Conservation (phyloP, 2,797 vertebrate species). For the Pangasius mekongensis region DNA sequence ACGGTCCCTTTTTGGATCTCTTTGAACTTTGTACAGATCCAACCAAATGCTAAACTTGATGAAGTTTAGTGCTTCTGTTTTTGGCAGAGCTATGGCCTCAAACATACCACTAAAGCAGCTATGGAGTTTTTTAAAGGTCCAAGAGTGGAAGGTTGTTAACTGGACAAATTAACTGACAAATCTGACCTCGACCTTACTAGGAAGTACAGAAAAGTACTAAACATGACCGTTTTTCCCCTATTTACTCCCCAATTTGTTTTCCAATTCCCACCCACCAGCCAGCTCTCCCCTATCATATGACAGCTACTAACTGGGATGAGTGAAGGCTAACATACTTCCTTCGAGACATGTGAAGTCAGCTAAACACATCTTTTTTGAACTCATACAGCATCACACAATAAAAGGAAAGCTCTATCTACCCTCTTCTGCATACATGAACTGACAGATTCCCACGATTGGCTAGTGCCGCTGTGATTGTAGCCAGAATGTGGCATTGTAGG, state of each 20-base stretch:
- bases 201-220: background rate
- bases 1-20: background rate
- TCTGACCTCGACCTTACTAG: background rate
- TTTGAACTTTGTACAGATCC: background rate
- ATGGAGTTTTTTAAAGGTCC: background rate
- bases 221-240: background rate
- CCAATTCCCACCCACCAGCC: background rate
- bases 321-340: background rate
- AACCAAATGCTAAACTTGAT: conserved; percentile 22
- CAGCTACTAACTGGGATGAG: background rate
- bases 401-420: background rate
- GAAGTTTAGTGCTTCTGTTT: background rate
- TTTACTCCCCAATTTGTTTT: background rate
- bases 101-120: background rate
- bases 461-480: background rate
- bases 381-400: background rate
- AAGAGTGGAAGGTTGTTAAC: background rate
- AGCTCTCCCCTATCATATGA: background rate
- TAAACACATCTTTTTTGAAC: background rate
- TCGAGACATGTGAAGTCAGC: background rate
- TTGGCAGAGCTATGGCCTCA: background rate
- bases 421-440: background rate
- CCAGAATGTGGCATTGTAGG: background rate
- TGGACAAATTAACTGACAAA: background rate
- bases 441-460: background rate